phyloP scores from a whole-genome alignment of 2,888 invertebrate species.

The Platycheirus albimanus region DNA sequence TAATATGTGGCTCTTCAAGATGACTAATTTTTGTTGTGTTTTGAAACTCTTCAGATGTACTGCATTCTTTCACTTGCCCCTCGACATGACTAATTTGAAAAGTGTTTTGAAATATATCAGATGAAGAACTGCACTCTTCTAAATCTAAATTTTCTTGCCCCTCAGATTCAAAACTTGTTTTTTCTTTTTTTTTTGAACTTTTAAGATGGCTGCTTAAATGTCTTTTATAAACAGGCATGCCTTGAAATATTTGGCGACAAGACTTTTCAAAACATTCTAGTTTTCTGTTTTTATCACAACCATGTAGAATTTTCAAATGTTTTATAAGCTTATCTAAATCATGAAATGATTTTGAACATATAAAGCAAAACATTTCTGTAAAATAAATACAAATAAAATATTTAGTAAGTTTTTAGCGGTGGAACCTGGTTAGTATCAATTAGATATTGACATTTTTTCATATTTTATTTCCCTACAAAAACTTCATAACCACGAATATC shows the following conservation, averaged over 20 bases:
- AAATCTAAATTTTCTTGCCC: neutral
- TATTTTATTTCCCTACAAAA: too few species aligned
- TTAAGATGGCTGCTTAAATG: neutral
- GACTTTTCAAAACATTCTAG: constrained; percentile 1
- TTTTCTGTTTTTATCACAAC: neutral
- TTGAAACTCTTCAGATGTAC: neutral
- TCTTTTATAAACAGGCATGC: neutral
- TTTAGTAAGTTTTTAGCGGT: too few species aligned
- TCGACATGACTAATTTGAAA: too few species aligned
- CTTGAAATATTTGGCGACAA: neutral
- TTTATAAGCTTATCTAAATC: neutral
- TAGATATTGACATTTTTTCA: too few species aligned
- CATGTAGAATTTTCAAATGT: neutral
- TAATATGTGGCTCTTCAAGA: neutral
- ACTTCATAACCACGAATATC: too few species aligned
- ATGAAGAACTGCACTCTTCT: too few species aligned
- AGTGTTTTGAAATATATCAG: too few species aligned
- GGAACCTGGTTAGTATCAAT: too few species aligned
- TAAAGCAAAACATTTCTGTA: neutral
- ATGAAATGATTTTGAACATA: neutral
- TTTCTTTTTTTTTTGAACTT: neutral
- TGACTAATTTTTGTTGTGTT: neutral
- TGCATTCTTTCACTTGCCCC: too few species aligned
- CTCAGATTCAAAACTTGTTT: neutral
- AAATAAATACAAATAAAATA: neutral